Conservation (phyloP, 2,888 invertebrate species). For the Zygaena filipendulae region DNA sequence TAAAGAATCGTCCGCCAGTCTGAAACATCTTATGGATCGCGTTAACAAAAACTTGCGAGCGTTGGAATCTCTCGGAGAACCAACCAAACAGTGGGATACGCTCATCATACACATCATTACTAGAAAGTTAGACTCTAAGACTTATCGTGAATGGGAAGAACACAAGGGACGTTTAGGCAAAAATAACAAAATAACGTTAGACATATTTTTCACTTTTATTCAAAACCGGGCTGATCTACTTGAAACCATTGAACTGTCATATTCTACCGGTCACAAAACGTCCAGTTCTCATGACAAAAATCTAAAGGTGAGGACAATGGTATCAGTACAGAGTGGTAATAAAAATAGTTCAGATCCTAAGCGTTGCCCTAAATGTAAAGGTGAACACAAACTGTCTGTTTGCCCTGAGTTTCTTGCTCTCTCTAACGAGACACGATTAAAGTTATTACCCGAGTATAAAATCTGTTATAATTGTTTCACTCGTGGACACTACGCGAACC, state of each 20-base stretch:
- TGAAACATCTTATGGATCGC: conserved; percentile 16
- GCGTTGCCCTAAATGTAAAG: too few relatives aligned
- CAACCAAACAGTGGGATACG: conserved; percentile 4
- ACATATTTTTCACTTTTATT: too few relatives aligned
- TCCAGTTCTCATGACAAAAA: too few relatives aligned
- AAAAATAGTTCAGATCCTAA: background rate
- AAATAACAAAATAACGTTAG: conserved; percentile 6
- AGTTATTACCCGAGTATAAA: conserved; percentile 4
- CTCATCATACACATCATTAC: conserved; percentile 7
- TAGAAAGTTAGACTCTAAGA: conserved; percentile 6
- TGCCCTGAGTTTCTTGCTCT: conserved; percentile 5
- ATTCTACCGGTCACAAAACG: too few relatives aligned
- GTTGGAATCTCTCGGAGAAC: conserved; percentile 11
- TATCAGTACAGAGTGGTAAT: background rate
- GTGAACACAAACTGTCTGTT: conserved; percentile 1
- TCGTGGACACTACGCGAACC: conserved; percentile 6
- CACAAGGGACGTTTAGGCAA: conserved; percentile 5
- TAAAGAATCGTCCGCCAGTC: conserved; percentile 15
- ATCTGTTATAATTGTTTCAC: conserved; percentile 6
- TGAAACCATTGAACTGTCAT: too few relatives aligned
- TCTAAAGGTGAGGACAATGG: conserved; percentile 7
- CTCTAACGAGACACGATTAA: background rate
- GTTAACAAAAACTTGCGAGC: conserved; percentile 19
- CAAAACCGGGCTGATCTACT: too few relatives aligned
- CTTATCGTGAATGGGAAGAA: conserved; percentile 11